A percentile compares a stretch with the other conserved stretches of the same genome.
Conservation (phyloP, 1,140 invertebrate genomes). For the Oncopodura yosiiana region DNA sequence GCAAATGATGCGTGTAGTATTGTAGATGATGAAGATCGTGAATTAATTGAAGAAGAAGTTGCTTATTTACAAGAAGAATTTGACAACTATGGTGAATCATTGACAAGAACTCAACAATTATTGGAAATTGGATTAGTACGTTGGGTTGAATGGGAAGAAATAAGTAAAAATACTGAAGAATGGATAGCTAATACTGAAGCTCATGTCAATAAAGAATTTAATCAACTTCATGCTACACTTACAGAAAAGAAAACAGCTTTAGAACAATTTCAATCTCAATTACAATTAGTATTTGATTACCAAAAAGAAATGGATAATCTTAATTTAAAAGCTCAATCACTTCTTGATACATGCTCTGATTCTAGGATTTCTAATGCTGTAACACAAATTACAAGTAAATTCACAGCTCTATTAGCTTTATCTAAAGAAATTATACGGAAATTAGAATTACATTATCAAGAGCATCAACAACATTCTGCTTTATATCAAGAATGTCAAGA, state of each 20-base stretch:
- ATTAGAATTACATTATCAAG: conserved; percentile 80
- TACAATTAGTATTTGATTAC: conserved; percentile 87
- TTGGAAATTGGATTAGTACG: conserved; percentile 83
- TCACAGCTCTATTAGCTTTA: conserved; percentile 78
- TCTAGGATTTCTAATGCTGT: conserved; percentile 86
- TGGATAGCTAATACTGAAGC: conserved; percentile 81
- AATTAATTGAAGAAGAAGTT: conserved; percentile 84
- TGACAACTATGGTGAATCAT: conserved; percentile 46
- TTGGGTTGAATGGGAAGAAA: conserved; percentile 92
- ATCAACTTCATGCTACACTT: conserved; percentile 79
- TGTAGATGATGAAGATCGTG: conserved; percentile 73
- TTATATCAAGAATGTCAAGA: conserved; percentile 82
- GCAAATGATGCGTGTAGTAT: conserved; percentile 70
- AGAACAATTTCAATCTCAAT: conserved; percentile 78
- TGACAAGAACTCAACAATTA: conserved; percentile 67
- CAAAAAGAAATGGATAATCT: conserved; percentile 70
- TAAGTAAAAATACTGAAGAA: conserved; percentile 75
- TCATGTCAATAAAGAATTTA: conserved; percentile 75
- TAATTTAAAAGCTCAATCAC: conserved; percentile 80
- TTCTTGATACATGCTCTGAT: conserved; percentile 84
- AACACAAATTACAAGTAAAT: conserved; percentile 86
- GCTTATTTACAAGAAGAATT: conserved; percentile 65
- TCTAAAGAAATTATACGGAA: conserved; percentile 88
- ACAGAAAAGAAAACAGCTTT: conserved; percentile 77
- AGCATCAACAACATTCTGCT: conserved; percentile 79